Conservation (phyloP, 2,888 invertebrate species). For the Drosophila longiperda region DNA sequence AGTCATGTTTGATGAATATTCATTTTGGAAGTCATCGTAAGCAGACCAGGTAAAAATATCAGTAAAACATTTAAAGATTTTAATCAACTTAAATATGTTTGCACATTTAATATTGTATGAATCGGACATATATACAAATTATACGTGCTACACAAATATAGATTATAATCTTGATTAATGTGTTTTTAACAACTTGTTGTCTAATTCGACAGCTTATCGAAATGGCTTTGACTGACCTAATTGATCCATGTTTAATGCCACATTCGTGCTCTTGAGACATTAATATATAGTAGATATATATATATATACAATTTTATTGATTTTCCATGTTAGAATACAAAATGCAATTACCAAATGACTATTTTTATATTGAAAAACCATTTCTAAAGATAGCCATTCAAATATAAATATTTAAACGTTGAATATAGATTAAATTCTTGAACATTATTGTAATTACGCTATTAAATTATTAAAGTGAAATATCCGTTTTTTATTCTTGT, state of each 20-base stretch:
- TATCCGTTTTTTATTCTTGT: slow-evolving; percentile 23
- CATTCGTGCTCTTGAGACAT: not conserved
- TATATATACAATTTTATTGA: not conserved
- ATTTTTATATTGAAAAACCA: not conserved
- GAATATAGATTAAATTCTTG: not conserved
- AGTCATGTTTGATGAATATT: slow-evolving; percentile 32
- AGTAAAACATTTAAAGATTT: slow-evolving; percentile 8
- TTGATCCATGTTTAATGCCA: not conserved
- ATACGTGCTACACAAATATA: not conserved
- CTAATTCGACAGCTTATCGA: not conserved
- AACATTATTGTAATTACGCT: not conserved
- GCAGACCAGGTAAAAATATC: not conserved
- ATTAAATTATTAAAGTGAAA: slow-evolving; percentile 31
- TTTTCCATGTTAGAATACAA: not conserved
- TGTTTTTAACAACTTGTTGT: not conserved
- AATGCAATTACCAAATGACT: not conserved
- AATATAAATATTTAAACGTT: not conserved
- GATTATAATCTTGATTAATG: slow-evolving; percentile 8
- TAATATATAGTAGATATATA: not conserved
- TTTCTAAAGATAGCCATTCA: not conserved
- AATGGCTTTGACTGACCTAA: not conserved
- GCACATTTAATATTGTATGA: not conserved
- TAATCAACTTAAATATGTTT: not conserved
- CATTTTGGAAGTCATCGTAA: slow-evolving; percentile 17
- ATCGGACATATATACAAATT: not conserved